phyloP scores from a whole-genome alignment of 1,140 invertebrate genomes.

The Procambarus clarkii region DNA sequence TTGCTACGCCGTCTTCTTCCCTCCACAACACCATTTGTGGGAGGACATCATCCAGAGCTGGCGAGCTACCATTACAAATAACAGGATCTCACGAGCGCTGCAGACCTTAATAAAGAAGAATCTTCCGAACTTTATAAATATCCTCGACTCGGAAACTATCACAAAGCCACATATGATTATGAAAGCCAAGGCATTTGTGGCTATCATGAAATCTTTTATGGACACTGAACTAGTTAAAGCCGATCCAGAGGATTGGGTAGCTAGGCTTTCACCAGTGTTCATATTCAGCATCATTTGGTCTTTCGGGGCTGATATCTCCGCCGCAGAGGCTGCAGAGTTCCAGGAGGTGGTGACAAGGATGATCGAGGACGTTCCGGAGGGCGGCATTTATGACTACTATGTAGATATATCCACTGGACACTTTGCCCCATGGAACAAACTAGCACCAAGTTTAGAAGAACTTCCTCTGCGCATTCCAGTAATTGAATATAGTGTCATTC shows the following conservation, averaged over 20 bases:
- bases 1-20: slow-evolving; percentile 40
- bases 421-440: slow-evolving; percentile 39
- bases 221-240: slow-evolving; percentile 8
- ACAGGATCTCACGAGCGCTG: slow-evolving; percentile 39
- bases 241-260: slow-evolving; percentile 53
- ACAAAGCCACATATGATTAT: slow-evolving; percentile 54
- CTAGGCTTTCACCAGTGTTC: slow-evolving; percentile 43
- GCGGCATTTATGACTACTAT: slow-evolving; percentile 55
- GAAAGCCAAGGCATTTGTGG: slow-evolving; percentile 61
- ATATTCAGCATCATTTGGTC: slow-evolving; percentile 63
- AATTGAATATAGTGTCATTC: slow-evolving; percentile 28
- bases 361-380: slow-evolving; percentile 61
- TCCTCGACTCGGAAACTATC: slow-evolving; percentile 31
- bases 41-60: slow-evolving; percentile 64
- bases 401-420: slow-evolving; percentile 36
- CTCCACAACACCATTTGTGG: slow-evolving; percentile 44
- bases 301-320: slow-evolving; percentile 45
- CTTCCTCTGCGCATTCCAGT: slow-evolving; percentile 30
- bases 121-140: slow-evolving; percentile 59
- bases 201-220: slow-evolving; percentile 43
- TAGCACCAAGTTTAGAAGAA: slow-evolving; percentile 26
- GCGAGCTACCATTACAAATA: slow-evolving; percentile 31
- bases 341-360: slow-evolving; percentile 51
- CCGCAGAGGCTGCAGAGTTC: slow-evolving; percentile 41
- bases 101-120: slow-evolving; percentile 56